Evolutionary conservation across 2,797 vertebrate species (phyloP), one percentile per base, ranked within the genome.

Genomic region (Halcyon chelicuti): DNA sequence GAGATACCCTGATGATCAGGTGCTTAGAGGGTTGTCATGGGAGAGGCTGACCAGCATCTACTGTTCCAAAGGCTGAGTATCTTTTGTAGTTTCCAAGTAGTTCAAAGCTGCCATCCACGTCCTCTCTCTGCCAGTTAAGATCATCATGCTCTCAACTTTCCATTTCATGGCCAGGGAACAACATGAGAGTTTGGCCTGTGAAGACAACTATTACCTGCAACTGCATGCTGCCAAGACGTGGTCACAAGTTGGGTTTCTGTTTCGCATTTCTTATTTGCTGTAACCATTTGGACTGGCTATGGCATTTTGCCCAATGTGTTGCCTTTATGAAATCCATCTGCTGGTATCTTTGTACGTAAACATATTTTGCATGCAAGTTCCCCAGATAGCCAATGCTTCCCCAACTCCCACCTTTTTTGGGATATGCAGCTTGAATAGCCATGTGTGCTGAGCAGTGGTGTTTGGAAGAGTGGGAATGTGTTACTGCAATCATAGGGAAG

Each of bases 131-230:
- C 91, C 65, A 80, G 46, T 66, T 81, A 77, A 87, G 75, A 49
- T 0, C 7, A 66, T 58, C 66, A 12, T 14, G 49, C 83, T 79
- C 81, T 94, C 87, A 75, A 1, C 58, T 93, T 89, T 67, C 60
- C 2, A 1, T 78, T 66, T 90, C 70, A 62, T 13, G n/a, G 35
- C 6, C 31, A n/a, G 25, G 33, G 19, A 90, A 77, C 8, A n/a
- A 33, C 65, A 73, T 35, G 66, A 91, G 74, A 70, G 55, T 72
- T 84, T 87, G 77, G 72, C 31, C 67, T 23, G 52, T 26, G 26
- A 87, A 74, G 57, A 76, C 60, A 85, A 70, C 79, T 73, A 90
- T 70, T 93, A 94, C 74, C 80, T 96, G 77, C 44, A 92, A 67
- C 18, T 60, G 12, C 58, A 51, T 8, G 13, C 62, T 92, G 66